Conservation (phyloP, 2,797 vertebrate species). For the Poeciliopsis presidionis region DNA sequence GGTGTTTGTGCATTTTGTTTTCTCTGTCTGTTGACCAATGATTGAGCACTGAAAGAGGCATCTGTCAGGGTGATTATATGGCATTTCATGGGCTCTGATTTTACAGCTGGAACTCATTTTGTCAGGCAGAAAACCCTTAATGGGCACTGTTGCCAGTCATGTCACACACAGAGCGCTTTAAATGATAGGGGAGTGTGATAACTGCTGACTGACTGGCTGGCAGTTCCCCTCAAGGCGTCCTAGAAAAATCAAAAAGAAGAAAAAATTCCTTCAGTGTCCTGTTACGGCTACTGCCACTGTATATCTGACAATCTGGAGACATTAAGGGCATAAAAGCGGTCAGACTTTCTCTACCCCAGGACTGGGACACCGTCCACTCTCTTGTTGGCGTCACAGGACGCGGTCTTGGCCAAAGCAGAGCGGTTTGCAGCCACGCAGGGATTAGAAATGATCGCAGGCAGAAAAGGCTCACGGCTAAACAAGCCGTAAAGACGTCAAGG, state of each 20-base stretch:
- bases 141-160: slow-evolving; percentile 58
- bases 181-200: slow-evolving; percentile 51
- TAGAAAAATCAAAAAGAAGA: slow-evolving; percentile 19
- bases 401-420: slow-evolving; percentile 42
- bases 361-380: slow-evolving; percentile 37
- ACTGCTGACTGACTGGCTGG: slow-evolving; percentile 63
- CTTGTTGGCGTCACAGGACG: slow-evolving; percentile 40
- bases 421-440: slow-evolving; percentile 65
- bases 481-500: slow-evolving; percentile 78
- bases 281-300: slow-evolving; percentile 42
- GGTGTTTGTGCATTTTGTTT: slow-evolving; percentile 16
- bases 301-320: slow-evolving; percentile 62
- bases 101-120: slow-evolving; percentile 64
- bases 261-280: slow-evolving; percentile 16
- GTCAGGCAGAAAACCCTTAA: slow-evolving; percentile 57
- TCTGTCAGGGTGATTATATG: slow-evolving; percentile 62
- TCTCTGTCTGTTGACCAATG: slow-evolving; percentile 40
- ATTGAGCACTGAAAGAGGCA: slow-evolving; percentile 46
- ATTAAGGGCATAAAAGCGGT: slow-evolving; percentile 63
- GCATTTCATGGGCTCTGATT: slow-evolving; percentile 55
- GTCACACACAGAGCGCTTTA: slow-evolving; percentile 54
- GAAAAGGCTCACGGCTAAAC: slow-evolving; percentile 74
- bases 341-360: slow-evolving; percentile 36
- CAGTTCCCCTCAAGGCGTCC: slow-evolving; percentile 50
- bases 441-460: slow-evolving; percentile 74